Conservation (phyloP, 1,140 invertebrate genomes). For the Drosophila trapezifrons region DNA sequence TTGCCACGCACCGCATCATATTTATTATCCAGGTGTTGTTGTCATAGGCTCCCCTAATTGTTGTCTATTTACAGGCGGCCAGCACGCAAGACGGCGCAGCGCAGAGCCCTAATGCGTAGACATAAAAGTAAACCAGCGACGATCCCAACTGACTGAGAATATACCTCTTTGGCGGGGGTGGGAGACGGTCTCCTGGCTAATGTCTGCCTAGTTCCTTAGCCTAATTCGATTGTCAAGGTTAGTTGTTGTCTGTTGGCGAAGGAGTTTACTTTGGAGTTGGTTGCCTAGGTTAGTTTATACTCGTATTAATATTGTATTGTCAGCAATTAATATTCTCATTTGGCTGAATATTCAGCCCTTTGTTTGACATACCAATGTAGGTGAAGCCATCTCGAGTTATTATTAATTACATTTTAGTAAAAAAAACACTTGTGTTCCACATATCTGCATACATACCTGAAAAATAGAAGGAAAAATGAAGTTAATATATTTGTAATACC, state of each 20-base stretch:
- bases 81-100: conserved; percentile 55
- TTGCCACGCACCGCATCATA: conserved; percentile 64
- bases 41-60: conserved; percentile 80
- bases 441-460: conserved; percentile 42
- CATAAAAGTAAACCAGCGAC: conserved; percentile 60
- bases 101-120: conserved; percentile 54
- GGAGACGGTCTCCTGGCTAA: conserved; percentile 31
- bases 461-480: conserved; percentile 13
- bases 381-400: conserved; percentile 53
- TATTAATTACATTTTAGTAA: neutral
- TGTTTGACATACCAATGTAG: conserved; percentile 48
- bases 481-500: neutral
- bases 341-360: neutral
- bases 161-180: conserved; percentile 13
- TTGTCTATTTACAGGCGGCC: conserved; percentile 73
- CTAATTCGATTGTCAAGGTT: conserved; percentile 76
- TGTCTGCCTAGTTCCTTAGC: conserved; percentile 41
- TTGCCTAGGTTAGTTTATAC: conserved; percentile 21
- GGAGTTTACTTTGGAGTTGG: conserved; percentile 13
- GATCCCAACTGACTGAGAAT: conserved; percentile 17
- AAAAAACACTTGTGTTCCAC: neutral
- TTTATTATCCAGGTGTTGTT: conserved; percentile 75
- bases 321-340: neutral
- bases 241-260: conserved; percentile 33
- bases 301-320: neutral